These are phyloP conservation scores for Lepidurus arcticus DNA, from an alignment of 1,140 invertebrate genomes.

Conservation along the genomic window DNA sequence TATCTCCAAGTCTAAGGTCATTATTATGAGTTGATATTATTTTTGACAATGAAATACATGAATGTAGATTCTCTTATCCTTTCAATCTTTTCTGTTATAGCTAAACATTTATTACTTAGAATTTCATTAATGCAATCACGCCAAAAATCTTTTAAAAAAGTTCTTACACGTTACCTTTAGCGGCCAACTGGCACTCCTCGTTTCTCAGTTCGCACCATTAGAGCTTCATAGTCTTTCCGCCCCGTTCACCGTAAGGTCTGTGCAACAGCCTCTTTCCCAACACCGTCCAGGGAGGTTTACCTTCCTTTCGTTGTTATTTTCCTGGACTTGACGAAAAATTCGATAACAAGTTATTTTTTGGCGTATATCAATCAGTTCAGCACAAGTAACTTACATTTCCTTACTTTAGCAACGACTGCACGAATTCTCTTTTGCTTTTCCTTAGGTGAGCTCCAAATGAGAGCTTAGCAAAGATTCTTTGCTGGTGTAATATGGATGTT, in stretches of 20 bases:
- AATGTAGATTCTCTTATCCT: no score
- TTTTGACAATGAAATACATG: no score
- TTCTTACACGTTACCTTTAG: no score
- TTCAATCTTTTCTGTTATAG: no score
- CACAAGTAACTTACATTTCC: background rate
- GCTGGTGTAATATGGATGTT: conserved; percentile 12
- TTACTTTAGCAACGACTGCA: background rate
- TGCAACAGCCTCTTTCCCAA: background rate
- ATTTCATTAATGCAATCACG: no score
- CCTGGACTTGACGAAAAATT: background rate
- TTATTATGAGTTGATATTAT: no score
- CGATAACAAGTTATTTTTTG: background rate
- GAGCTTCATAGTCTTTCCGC: background rate
- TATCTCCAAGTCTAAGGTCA: no score
- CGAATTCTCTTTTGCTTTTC: background rate
- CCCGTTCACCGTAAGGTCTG: background rate
- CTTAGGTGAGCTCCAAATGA: background rate
- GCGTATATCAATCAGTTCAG: background rate
- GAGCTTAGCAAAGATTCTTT: background rate
- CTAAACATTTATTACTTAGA: no score
- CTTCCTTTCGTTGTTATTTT: conserved; percentile 10
- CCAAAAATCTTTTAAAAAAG: no score
- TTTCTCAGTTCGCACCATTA: background rate
- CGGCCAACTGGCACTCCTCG: no score
- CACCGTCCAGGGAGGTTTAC: background rate